These are phyloP conservation scores for Eulemur rufifrons DNA, from an alignment of 2,113 vertebrate genomes.

Conservation along the genomic window DNA sequence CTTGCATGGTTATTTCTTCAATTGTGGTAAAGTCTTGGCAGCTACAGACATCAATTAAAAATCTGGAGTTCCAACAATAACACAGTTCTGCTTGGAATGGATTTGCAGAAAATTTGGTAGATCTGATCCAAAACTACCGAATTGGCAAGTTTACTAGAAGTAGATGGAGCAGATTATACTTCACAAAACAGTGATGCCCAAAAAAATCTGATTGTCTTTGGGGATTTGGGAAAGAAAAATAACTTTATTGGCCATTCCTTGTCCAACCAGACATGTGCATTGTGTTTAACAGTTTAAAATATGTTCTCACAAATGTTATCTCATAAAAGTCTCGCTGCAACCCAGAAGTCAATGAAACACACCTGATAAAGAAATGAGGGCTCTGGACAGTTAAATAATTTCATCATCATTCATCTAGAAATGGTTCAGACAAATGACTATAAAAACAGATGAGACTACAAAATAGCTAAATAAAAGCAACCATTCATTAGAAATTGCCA, in stretches of 20 bases:
- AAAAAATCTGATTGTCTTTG: constrained; percentile 24
- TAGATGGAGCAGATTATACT: constrained; percentile 47
- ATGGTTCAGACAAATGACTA: background rate
- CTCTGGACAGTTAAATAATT: background rate
- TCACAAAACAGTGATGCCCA: constrained; percentile 27
- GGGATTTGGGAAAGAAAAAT: constrained; percentile 46
- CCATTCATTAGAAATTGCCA: background rate
- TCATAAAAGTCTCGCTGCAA: background rate
- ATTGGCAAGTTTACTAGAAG: constrained; percentile 50
- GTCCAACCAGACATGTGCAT: background rate
- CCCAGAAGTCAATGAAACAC: background rate
- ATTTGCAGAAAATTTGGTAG: constrained; percentile 53
- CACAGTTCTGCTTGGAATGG: constrained; percentile 27
- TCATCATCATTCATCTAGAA: background rate
- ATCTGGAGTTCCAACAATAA: constrained; percentile 67
- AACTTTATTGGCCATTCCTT: background rate
- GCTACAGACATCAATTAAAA: constrained; percentile 58
- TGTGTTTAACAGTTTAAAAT: constrained; percentile 22
- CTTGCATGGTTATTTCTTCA: constrained; percentile 53
- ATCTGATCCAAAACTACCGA: constrained; percentile 71
- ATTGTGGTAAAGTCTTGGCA: constrained; percentile 67
- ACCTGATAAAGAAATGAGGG: background rate
- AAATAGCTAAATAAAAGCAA: background rate
- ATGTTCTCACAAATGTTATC: background rate
- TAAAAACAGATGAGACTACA: background rate